phyloP scores from a whole-genome alignment of 2,797 vertebrate species.

The Myoxocephalus aenaeus region DNA sequence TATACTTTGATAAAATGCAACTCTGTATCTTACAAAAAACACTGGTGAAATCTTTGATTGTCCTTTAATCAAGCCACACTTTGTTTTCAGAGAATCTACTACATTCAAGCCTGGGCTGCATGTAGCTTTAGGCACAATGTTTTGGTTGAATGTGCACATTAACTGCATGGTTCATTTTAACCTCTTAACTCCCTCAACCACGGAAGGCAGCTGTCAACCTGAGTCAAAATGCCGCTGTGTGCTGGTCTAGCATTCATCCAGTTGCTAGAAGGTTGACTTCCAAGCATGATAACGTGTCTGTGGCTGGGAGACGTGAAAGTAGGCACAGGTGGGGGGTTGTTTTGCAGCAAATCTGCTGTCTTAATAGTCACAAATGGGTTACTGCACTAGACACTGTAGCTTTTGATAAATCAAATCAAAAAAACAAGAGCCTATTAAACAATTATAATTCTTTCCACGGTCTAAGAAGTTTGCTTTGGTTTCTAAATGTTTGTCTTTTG shows the following conservation, averaged over 20 bases:
- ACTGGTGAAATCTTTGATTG: neutral
- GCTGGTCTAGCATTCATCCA: neutral
- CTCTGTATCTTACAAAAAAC: neutral
- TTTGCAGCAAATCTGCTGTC: neutral
- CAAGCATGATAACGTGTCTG: neutral
- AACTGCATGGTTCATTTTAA: neutral
- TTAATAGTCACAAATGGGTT: neutral
- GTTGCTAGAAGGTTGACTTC: neutral
- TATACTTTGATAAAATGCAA: too few relatives aligned
- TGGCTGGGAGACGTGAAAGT: neutral
- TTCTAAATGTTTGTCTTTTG: neutral
- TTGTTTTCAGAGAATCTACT: constrained; percentile 3
- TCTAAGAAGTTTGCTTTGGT: neutral
- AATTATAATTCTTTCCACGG: neutral
- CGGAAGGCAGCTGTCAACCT: neutral
- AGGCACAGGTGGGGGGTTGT: neutral
- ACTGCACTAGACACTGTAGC: neutral
- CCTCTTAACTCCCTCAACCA: constrained; percentile 2
- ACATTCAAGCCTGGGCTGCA: neutral
- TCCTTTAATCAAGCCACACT: neutral
- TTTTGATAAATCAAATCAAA: neutral
- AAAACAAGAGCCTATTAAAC: neutral
- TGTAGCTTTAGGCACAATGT: neutral
- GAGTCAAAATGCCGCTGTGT: neutral
- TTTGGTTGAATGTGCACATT: constrained; percentile 8